Evolutionary conservation across 1,140 invertebrate genomes (phyloP), one percentile per base, ranked within the genome.

Genomic region (Cotesia glomerata): DNA sequence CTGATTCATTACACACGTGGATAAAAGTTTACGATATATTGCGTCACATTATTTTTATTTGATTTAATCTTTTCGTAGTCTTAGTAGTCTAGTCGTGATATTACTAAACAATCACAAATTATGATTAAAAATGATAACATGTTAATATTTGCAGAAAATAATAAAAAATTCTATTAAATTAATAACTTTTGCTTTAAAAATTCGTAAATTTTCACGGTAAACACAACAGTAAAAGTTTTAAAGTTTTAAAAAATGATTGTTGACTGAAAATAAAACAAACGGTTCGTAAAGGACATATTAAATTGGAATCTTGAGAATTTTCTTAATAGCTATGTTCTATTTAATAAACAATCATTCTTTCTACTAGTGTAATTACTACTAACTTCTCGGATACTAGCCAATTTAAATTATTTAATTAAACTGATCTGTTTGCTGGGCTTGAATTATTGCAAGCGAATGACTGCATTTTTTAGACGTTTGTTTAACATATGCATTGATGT

Each of bases 1-100:
- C 7, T 51, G 64, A 66, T 36, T 35, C 18, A 35, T 51, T 66
- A 66, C 11, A 66, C 64, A 66, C 64, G 45, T 66, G 45, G 14
- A 66, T 49, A 66, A 8, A 18, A 18, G 18, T 51, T 66, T 51
- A 14, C 11, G 49, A 66, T 45, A 5, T 14, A 49, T 13, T 51
- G 51, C 45, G 16, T 45, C 64, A 66, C 45, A 7, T 51, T 51
- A 11, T 66, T 52, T 18, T 39, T 63, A 8, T 26, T 26, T 39
- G 11, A n/a, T 45, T 26, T n/a, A 14, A 11, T 32, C 26, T 26
- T 11, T 45, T 45, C 7, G 36, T 39, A 39, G 39, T 11, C 39
- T 45, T 45, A 45, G 36, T 39, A 39, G 39, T 45, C 39, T 11
- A 45, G 39, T 45, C 39, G 11, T 45, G 39, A 45, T 45, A 45